These are phyloP conservation scores for Lasaia peninsularis DNA, from an alignment of 1,140 invertebrate species.

Conservation along the genomic window DNA sequence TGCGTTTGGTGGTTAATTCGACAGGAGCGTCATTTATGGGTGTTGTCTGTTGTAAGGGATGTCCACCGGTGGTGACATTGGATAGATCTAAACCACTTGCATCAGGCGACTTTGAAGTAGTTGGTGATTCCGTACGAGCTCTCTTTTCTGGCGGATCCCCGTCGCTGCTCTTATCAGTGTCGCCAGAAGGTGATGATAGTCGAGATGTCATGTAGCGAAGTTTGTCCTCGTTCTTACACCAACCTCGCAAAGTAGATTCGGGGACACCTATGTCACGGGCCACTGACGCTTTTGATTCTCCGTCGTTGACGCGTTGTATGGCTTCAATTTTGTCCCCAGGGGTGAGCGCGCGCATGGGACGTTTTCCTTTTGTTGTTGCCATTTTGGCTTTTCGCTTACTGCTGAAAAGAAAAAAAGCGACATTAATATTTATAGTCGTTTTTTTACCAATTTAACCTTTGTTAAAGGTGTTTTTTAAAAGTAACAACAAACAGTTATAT, in stretches of 20 bases:
- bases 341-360: conserved; percentile 83
- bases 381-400: conserved; percentile 57
- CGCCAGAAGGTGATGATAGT: conserved; percentile 78
- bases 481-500: too few relatives aligned
- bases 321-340: conserved; percentile 87
- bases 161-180: conserved; percentile 78
- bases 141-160: conserved; percentile 77
- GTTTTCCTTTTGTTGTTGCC: conserved; percentile 80
- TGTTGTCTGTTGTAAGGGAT: conserved; percentile 30
- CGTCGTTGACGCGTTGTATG: conserved; percentile 87
- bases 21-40: conserved; percentile 45
- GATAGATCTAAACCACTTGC: conserved; percentile 47
- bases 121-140: conserved; percentile 66
- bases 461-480: too few relatives aligned
- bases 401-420: conserved; percentile 47
- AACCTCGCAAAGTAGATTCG: conserved; percentile 88
- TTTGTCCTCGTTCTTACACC: conserved; percentile 91
- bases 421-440: neutral
- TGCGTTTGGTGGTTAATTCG: conserved; percentile 62
- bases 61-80: conserved; percentile 28
- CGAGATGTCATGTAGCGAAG: conserved; percentile 83
- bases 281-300: conserved; percentile 89
- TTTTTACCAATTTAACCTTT: too few relatives aligned
- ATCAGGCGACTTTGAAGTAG: conserved; percentile 45
- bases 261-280: conserved; percentile 89